Percentiles rank a stretch among this genome's conserved stretches.
Evolutionary conservation across 2,888 invertebrate genomes (phyloP).

Genomic region (Tipula confusa): DNA sequence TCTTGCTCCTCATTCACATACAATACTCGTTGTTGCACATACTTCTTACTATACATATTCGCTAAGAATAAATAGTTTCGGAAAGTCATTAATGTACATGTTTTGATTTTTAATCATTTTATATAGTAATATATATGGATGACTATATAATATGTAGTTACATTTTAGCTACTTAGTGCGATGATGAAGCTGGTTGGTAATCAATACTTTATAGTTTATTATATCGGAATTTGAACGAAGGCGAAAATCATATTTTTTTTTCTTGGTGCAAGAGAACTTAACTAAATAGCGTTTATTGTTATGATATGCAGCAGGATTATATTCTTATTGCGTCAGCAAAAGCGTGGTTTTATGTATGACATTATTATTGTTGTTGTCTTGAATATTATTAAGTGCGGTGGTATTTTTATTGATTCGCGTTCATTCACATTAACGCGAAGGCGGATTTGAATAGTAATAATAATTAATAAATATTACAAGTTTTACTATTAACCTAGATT

Average conservation of each 20-base stretch:
- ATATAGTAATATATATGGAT: background rate
- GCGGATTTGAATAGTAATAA: background rate
- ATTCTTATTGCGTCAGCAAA: background rate
- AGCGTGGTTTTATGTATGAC: background rate
- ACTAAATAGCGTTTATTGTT: background rate
- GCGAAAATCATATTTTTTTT: background rate
- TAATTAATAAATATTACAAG: background rate
- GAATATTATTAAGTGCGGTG: background rate
- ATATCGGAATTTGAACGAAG: background rate
- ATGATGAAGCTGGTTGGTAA: background rate
- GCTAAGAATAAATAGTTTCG: background rate
- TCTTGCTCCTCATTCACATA: background rate
- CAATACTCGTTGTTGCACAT: background rate
- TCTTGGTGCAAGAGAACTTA: background rate
- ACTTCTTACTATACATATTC: too few species aligned
- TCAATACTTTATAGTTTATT: background rate
- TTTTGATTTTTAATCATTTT: background rate
- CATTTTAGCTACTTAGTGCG: background rate
- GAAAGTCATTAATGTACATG: background rate
- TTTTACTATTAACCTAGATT: slow-evolving; percentile 20
- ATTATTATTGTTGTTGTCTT: background rate
- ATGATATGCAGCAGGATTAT: background rate
- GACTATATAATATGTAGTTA: background rate
- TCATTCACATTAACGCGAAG: background rate
- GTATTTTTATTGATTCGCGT: background rate